Conservation (phyloP, 92 coral and sea anemone species). For the Phymanthus crucifer region DNA sequence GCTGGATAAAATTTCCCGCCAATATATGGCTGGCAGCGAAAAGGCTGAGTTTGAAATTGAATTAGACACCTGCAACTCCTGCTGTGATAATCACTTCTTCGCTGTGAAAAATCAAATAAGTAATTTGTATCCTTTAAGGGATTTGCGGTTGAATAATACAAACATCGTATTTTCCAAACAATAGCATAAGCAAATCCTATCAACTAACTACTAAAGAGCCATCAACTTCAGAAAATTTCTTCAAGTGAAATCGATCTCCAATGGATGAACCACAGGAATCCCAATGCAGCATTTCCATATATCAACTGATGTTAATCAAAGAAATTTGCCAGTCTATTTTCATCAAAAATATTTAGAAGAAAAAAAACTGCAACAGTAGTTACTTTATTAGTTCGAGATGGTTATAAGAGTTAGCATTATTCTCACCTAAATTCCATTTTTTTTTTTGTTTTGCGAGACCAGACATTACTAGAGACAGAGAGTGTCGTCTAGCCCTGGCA, state of each 20-base stretch:
- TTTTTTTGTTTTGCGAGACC: no score
- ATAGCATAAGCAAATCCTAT: background rate
- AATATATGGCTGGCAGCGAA: background rate
- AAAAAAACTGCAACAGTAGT: no score
- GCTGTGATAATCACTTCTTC: constrained; percentile 1
- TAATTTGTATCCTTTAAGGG: background rate
- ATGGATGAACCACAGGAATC: background rate
- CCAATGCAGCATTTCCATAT: background rate
- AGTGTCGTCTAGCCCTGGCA: no score
- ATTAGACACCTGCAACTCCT: constrained; percentile 23
- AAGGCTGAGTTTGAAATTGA: background rate
- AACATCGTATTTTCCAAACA: background rate
- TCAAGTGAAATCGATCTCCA: background rate
- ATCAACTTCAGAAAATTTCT: background rate
- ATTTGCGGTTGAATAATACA: constrained; percentile 3
- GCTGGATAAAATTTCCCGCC: background rate
- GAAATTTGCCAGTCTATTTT: no score
- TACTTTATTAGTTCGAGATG: no score
- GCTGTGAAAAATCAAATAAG: background rate
- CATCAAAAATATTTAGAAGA: no score
- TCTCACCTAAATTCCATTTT: no score
- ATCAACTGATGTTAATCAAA: no score
- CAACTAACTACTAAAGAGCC: background rate
- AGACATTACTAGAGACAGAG: no score
- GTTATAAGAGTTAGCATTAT: no score